Base-by-base conservation (phyloP, 1,140 invertebrate species). In the Spodoptera frugiperda region DNA sequence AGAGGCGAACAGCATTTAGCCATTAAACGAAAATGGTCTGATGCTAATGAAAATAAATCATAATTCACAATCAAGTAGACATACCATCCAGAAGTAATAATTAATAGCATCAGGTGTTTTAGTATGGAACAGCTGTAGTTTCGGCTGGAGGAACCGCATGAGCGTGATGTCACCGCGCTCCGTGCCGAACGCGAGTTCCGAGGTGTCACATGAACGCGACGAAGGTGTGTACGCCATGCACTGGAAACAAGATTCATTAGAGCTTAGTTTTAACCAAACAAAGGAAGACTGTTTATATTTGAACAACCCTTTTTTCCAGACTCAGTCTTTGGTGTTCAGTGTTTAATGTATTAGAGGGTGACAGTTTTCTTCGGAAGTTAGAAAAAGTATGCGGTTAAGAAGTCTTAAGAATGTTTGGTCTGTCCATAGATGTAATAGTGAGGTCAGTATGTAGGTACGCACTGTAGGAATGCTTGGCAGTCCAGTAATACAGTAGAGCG, bases 21-120 rank as follows among this genome's bases (percentile, higher is more conserved):
- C n/a, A n/a, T n/a, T n/a, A n/a, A n/a, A n/a, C n/a, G n/a, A n/a
- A n/a, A n/a, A n/a, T n/a, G n/a, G n/a, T n/a, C n/a, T n/a, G n/a
- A n/a, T n/a, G n/a, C n/a, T n/a, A n/a, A n/a, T n/a, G n/a, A n/a
- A n/a, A n/a, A n/a, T n/a, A n/a, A 25, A 44, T 21, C 30, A 59
- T 17, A 3, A 55, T 14, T 11, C 55, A 2, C 14, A 5, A 14
- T 55, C 46, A 55, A 12, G 8, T 19, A 53, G 17, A 53, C 81
- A 90, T 86, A 95, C 95, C 90, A 90, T 89, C 95, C 95, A 95
- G 77, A 94, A 95, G 78, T 95, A 95, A 53, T 93, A 91, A 74
- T 91, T 94, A 25, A 94, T 85, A 57, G 90, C 88, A 72, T 95
- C 95, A 0, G 92, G 87, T 8, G 91, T 81, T 70, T 94, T 94